phyloP scores from a whole-genome alignment of 2,797 vertebrate genomes.

The Pseudochirops cupreus region DNA sequence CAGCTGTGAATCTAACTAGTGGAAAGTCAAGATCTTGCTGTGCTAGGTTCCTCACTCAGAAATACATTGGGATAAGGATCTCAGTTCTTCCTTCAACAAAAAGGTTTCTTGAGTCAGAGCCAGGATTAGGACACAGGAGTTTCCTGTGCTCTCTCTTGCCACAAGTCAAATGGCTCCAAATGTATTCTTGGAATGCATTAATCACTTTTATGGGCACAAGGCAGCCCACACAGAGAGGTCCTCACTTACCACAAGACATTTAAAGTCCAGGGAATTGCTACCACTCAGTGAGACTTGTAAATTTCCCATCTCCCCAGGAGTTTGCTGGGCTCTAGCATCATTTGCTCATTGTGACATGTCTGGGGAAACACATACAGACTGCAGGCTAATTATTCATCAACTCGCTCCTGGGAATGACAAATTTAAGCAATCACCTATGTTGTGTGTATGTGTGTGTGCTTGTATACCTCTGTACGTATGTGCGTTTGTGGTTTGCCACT shows the following conservation, averaged over 20 bases:
- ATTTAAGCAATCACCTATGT: constrained; percentile 50
- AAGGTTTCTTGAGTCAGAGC: constrained; percentile 5
- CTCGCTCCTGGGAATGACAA: not conserved
- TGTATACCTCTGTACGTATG: not conserved
- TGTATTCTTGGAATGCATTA: not conserved
- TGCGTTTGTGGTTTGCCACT: not conserved
- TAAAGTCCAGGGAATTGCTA: not conserved
- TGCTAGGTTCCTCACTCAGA: constrained; percentile 15
- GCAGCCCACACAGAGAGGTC: not conserved
- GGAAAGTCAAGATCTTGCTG: not conserved
- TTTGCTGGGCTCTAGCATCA: constrained; percentile 4
- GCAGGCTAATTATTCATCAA: constrained; percentile 61
- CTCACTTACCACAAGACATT: not conserved
- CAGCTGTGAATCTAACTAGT: not conserved
- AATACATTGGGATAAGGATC: not conserved
- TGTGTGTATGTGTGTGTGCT: not conserved
- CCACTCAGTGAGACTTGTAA: constrained; percentile 59
- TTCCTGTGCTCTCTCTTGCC: not conserved
- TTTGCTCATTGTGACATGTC: constrained; percentile 62
- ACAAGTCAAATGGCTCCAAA: not conserved
- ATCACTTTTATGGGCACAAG: not conserved
- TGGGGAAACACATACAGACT: constrained; percentile 61
- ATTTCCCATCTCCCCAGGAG: constrained; percentile 57
- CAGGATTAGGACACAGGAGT: not conserved
- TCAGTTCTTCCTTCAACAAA: not conserved